Base-by-base conservation (phyloP, 2,888 invertebrate genomes). In the Drosophila maculinotata region DNA sequence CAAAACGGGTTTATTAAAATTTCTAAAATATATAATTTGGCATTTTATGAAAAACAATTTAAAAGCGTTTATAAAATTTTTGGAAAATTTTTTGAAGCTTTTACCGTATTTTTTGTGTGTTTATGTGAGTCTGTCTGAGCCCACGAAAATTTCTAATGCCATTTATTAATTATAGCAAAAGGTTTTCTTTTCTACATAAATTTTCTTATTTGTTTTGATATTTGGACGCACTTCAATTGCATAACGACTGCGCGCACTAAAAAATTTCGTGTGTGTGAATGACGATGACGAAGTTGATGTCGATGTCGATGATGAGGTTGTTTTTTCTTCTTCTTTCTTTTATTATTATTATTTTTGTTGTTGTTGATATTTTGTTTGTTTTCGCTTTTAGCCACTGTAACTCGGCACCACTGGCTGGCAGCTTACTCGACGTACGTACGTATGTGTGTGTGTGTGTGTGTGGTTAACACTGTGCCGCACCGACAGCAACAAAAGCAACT, bases 191-290 rank as follows among this genome's bases (percentile, higher is more conserved):
- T 12, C 39, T 53, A 48, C 26, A 60, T 59, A 65, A 48, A 52
- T 68, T 49, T 41, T 53, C 25, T 48, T 71, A 52, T 58, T 76
- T 69, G 51, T 70, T 65, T 60, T 49, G 57, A 60, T 51, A 77
- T 72, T 73, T 63, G 69, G 56, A 84, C 75, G 69, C 83, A 80
- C 86, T 86, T 73, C 69, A 73, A 64, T 83, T 86, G 81, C 87
- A 85, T 85, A 81, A 86, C 81, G 64, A 54, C 64, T 58, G 72
- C 79, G 79, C 72, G 63, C 72, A 76, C 72, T 63, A 63, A 47
- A 57, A 53, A 64, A 62, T 44, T 62, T 72, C 56, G 49, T 77
- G 44, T 42, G 49, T 69, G 53, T 42, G 38, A 39, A 74, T 52
- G 62, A 59, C 14, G 66, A 44, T 66, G 67, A 62, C 25, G 65